Evolutionary conservation across 2,888 invertebrate species (phyloP), one percentile per base, ranked within the genome.

Genomic region (Brenthis hecate): DNA sequence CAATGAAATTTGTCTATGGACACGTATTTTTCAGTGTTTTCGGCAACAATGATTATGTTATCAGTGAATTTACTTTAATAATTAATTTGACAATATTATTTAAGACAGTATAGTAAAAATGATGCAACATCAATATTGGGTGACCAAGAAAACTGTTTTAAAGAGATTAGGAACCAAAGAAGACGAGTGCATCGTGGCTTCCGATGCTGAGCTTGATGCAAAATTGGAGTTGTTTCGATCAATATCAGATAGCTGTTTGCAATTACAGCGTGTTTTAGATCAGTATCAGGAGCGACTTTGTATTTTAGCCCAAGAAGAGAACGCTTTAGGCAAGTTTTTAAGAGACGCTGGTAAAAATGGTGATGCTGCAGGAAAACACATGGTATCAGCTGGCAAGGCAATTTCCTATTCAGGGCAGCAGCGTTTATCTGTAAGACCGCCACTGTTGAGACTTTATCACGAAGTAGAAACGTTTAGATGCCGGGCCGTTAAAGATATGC

Each of bases 71-170:
- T 51, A 32, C 6, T 56, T 16, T 67, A 19, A 19, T 19, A 19
- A 19, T 19, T 19, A 51, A 61, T 60, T 62, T 51, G 13, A 64
- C 19, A 58, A 61, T 53, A 63, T 66, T 19, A 47, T 19, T 60
- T 43, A 13, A 63, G 28, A 32, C 48, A 61, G 51, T 64, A 28
- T 61, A 58, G 56, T 43, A 65, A 84, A 80, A 63, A 92, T 92
- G 90, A 96, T 99, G 95, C 98, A 98, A 87, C 98, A 99, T 89
- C 98, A 98, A 78, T 99, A 98, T 89, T 99, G 99, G 99, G 97
- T 99, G 68, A 99, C 99, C 8, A 99, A 99, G 86, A 99, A 99
- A 89, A 96, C 97, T 69, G 96, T 99, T 57, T 95, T 98, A 76
- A 94, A 97, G 81, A 99, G 98, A 92, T 93, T 99, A 62, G 99